Base-by-base conservation (phyloP, 2,797 vertebrate genomes). In the Pogonophryne albipinna region DNA sequence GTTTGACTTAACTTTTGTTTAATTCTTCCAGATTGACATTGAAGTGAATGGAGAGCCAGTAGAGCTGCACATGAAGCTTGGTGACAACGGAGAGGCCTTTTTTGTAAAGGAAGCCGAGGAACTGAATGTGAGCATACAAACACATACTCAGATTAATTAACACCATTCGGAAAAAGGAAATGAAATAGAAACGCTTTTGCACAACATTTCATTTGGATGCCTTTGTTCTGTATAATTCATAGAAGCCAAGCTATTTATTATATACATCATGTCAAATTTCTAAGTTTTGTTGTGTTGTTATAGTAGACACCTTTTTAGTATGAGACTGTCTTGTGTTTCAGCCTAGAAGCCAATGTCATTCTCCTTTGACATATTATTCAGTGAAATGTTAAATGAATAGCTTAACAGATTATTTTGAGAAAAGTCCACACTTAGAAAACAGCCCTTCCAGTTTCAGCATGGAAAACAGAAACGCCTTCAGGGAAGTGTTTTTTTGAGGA, bases 81-180 rank as follows among this genome's bases (percentile, higher is more conserved):
- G 98, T 59, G 98, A 99, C 91, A 99, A 99, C 66, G 98, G 98
- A 88, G 98, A 99, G 93, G 98, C 98, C 67, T 99, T 99, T 93
- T 99, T 99, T 88, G 98, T 99, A 49, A 96, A 99, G 89, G 98
- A 99, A 94, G 92, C 96, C 0, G 96, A 97, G 86, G 96, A 97
- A 86, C 95, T 95, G 84, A 96, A 97, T 79, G 98, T 99, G 94
- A 97, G 97, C 44, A n/a, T 20, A 17, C 41, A 17, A 4, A 44
- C 10, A 12, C 56, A 12, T 10, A 31, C 27, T 49, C 46, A 57
- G 51, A 66, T 57, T 6, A 42, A 27, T 38, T 0, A 52, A 47
- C 4, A n/a, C 13, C 0, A 16, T 17, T 58, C 52, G 3, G 0
- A 74, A 58, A 52, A 49, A 49, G 12, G 1, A 20, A 47, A 41